A percentile compares a stretch with the other conserved stretches of the same genome.
These are phyloP conservation scores for Hydrotaea cyrtoneurina DNA, from an alignment of 2,888 invertebrate genomes.

Conservation along the genomic window DNA sequence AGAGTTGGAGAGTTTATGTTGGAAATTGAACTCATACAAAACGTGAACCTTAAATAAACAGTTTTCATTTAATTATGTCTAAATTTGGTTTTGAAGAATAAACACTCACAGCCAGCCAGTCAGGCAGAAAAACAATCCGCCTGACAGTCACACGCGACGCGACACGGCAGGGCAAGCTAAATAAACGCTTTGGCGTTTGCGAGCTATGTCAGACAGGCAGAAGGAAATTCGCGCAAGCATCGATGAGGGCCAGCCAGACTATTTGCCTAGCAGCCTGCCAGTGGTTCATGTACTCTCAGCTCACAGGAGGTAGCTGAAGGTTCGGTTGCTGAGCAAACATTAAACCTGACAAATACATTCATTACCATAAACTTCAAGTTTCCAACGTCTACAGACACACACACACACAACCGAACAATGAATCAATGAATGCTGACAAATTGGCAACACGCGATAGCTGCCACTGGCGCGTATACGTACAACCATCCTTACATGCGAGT, in stretches of 20 bases:
- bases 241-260: neutral
- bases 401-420: slow-evolving; percentile 24
- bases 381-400: slow-evolving; percentile 47
- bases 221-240: slow-evolving; percentile 22
- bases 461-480: slow-evolving; percentile 17
- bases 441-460: slow-evolving; percentile 78
- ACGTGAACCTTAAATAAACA: slow-evolving; percentile 78
- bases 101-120: slow-evolving; percentile 66
- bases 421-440: slow-evolving; percentile 78
- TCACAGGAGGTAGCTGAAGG: neutral
- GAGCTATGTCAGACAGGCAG: neutral
- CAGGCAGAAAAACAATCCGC: neutral
- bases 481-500: neutral
- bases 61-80: slow-evolving; percentile 79
- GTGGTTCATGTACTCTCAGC: neutral
- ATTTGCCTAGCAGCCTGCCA: neutral
- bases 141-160: slow-evolving; percentile 19
- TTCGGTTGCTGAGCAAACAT: slow-evolving; percentile 35
- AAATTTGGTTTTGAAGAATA: slow-evolving; percentile 78
- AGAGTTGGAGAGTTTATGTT: slow-evolving; percentile 19
- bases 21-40: slow-evolving; percentile 57
- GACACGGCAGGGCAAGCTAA: slow-evolving; percentile 18
- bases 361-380: slow-evolving; percentile 55
- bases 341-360: slow-evolving; percentile 67
- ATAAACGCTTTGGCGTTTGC: slow-evolving; percentile 15